Percentiles rank a stretch among this genome's conserved stretches.
These are phyloP conservation scores for Saturnia japonica DNA, from an alignment of 2,888 invertebrate genomes.

Conservation along the genomic window DNA sequence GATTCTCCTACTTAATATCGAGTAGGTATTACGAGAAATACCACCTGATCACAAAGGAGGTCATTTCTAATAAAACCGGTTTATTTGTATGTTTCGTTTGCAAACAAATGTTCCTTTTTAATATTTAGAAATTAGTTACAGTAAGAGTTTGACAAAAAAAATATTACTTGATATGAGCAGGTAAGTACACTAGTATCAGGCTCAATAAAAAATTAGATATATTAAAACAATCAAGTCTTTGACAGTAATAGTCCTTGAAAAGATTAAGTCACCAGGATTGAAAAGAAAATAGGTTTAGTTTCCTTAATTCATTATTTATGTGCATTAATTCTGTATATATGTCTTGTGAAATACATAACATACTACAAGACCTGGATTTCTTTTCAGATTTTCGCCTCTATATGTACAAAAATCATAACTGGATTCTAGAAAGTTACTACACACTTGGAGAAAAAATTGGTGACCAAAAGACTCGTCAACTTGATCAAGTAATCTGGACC, in stretches of 20 bases:
- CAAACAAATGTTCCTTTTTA: neutral
- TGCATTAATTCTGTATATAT: too few relatives aligned
- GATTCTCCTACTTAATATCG: neutral
- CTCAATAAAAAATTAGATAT: too few relatives aligned
- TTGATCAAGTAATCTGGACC: conserved; percentile 82
- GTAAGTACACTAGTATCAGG: too few relatives aligned
- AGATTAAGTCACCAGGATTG: too few relatives aligned
- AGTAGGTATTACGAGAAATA: neutral
- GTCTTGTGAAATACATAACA: neutral
- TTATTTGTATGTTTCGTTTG: neutral
- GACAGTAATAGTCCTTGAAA: too few relatives aligned
- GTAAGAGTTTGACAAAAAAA: too few relatives aligned
- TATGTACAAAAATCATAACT: conserved; percentile 85
- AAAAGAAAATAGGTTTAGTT: too few relatives aligned
- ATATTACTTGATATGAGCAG: too few relatives aligned
- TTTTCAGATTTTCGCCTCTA: conserved; percentile 87
- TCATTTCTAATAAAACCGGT: neutral
- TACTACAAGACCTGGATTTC: neutral
- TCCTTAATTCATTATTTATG: too few relatives aligned
- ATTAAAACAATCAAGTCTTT: too few relatives aligned
- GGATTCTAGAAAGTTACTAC: conserved; percentile 86
- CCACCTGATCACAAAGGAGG: neutral
- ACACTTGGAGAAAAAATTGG: conserved; percentile 84
- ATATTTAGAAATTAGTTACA: neutral
- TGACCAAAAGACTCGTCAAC: conserved; percentile 74